Percentiles rank a stretch among this genome's conserved stretches.
These are phyloP conservation scores for Eustalomyia histrio DNA, from an alignment of 2,888 invertebrate genomes.

Conservation along the genomic window DNA sequence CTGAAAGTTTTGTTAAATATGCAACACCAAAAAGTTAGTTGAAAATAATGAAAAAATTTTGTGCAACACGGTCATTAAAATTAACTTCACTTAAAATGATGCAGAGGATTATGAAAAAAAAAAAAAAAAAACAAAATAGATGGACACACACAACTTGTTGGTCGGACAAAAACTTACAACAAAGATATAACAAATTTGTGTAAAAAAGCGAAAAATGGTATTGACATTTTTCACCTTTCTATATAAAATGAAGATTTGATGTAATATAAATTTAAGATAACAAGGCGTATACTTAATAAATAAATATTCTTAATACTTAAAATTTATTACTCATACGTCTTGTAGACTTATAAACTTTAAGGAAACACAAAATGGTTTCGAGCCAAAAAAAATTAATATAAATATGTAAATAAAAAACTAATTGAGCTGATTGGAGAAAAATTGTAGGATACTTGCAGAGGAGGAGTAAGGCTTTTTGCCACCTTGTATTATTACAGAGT, in stretches of 20 bases:
- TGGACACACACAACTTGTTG: slow-evolving; percentile 17
- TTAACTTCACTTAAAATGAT: slow-evolving; percentile 23
- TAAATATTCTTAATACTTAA: neutral
- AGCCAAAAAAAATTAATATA: too few relatives aligned
- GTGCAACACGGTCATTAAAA: slow-evolving; percentile 19
- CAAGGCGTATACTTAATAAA: too few relatives aligned
- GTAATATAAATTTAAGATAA: neutral
- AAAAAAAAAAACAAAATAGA: too few relatives aligned
- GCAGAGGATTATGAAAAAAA: neutral
- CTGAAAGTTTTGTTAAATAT: neutral
- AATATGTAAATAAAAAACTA: too few relatives aligned
- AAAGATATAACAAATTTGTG: neutral
- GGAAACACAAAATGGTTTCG: too few relatives aligned
- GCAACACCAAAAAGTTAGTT: neutral
- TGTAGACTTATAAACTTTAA: too few relatives aligned
- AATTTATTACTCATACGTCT: neutral
- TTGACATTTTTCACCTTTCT: neutral
- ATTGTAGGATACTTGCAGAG: too few relatives aligned
- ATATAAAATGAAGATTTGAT: neutral
- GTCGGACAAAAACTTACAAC: neutral
- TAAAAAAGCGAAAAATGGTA: neutral
- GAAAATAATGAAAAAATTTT: slow-evolving; percentile 3
- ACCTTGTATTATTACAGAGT: too few relatives aligned
- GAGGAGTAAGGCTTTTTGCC: too few relatives aligned
- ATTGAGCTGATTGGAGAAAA: too few relatives aligned